Conservation (phyloP, 2,113 vertebrate species). For the Zosterops japonicus region DNA sequence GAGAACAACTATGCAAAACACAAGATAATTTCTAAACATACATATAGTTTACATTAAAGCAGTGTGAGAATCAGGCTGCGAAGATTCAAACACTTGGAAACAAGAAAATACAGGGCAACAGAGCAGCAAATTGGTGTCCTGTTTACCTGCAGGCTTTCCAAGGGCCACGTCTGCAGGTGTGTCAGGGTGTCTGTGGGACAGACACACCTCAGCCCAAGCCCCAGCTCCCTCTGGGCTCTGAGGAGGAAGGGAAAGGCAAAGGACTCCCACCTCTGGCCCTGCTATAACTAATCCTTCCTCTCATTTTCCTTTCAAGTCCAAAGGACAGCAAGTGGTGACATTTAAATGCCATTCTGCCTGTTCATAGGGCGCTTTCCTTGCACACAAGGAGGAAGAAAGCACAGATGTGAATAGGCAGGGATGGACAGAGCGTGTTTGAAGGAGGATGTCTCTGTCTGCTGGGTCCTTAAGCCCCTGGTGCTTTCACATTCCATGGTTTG, state of each 20-base stretch:
- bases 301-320: not conserved
- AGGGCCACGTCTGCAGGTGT: accelerated
- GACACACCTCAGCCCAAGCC: not conserved
- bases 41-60: too few species aligned
- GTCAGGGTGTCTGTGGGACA: not conserved
- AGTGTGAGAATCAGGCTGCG: too few species aligned
- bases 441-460: not conserved
- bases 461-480: not conserved
- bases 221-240: not conserved
- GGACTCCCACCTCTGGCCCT: not conserved
- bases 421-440: not conserved
- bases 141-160: not conserved
- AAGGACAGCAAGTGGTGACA: not conserved
- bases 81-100: too few species aligned
- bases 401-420: not conserved
- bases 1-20: too few species aligned
- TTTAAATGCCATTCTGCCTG: not conserved
- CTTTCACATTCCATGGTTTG: not conserved
- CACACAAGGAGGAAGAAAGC: not conserved
- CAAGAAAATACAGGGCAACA: too few species aligned
- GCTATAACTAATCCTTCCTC: not conserved
- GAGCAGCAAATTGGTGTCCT: not conserved
- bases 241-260: not conserved
- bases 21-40: too few species aligned
- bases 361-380: not conserved